Evolutionary conservation across 2,797 vertebrate genomes (phyloP).

Genomic region (Mormyrops attenuatus): DNA sequence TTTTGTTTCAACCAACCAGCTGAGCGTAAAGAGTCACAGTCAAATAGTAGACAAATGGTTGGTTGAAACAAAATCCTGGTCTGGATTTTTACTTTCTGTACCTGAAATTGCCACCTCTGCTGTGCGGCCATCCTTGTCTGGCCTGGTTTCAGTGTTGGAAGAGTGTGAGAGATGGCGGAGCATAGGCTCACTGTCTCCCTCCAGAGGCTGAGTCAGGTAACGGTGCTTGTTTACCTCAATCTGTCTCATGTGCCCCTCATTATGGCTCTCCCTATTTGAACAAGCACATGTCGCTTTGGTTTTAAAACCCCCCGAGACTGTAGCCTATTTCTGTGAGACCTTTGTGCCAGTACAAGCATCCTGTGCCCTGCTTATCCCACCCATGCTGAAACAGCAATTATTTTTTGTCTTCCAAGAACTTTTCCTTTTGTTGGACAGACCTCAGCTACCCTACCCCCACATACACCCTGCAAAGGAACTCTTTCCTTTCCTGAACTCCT

Average conservation of each 20-base stretch:
- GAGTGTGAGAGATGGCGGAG: not conserved
- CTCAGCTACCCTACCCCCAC: not conserved
- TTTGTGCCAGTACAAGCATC: not conserved
- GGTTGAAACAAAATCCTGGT: too few relatives aligned
- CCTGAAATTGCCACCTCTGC: too few relatives aligned
- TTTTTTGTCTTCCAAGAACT: not conserved
- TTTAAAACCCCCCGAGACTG: not conserved
- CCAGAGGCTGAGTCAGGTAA: not conserved
- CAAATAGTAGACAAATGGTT: too few relatives aligned
- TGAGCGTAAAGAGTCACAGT: too few relatives aligned
- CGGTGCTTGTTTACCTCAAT: not conserved
- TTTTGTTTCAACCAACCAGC: too few relatives aligned
- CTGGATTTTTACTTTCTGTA: too few relatives aligned
- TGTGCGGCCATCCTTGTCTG: not conserved
- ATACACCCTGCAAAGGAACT: not conserved
- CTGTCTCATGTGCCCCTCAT: not conserved
- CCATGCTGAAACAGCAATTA: constrained; percentile 3
- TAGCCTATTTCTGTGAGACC: constrained; percentile 6
- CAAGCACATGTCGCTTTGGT: not conserved
- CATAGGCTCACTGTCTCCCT: not conserved
- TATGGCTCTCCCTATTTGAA: not conserved
- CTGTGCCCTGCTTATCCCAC: not conserved
- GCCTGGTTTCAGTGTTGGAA: not conserved
- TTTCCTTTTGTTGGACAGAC: not conserved
- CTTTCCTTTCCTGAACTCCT: not conserved